These are phyloP conservation scores for Tragelaphus imberbis DNA, from an alignment of 2,113 vertebrate genomes.

Conservation along the genomic window DNA sequence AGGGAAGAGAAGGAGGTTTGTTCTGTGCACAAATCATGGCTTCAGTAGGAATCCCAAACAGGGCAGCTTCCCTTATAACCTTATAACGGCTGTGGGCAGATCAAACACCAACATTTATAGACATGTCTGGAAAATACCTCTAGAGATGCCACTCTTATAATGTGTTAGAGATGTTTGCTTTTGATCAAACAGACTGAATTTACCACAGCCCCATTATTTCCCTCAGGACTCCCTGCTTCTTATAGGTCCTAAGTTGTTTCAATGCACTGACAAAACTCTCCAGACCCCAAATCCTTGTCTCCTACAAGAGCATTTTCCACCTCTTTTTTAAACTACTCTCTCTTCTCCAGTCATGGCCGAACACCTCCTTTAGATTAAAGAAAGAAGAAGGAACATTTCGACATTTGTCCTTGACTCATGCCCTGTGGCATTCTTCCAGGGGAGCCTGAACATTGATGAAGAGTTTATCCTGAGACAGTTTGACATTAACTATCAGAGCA, in stretches of 20 bases:
- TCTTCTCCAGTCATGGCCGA: neutral
- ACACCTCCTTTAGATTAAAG: neutral
- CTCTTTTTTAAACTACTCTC: neutral
- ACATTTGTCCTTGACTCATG: neutral
- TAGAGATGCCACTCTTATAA: neutral
- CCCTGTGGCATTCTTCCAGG: constrained; percentile 37
- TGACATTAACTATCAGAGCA: constrained; percentile 60
- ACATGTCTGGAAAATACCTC: neutral
- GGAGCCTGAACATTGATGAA: constrained; percentile 66
- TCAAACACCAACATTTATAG: neutral
- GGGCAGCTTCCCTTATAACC: neutral
- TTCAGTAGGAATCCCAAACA: neutral
- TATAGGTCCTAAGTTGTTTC: neutral
- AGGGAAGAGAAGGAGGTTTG: neutral
- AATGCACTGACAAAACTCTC: neutral
- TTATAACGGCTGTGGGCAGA: neutral
- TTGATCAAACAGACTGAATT: neutral
- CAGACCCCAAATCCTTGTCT: neutral
- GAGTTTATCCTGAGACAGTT: constrained; percentile 72
- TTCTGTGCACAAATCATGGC: neutral
- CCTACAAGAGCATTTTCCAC: neutral
- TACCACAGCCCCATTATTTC: neutral
- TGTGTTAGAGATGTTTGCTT: neutral
- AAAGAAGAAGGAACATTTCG: neutral
- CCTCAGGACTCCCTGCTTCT: neutral